Conservation (phyloP, 2,797 vertebrate species). For the Scleropages formosus region DNA sequence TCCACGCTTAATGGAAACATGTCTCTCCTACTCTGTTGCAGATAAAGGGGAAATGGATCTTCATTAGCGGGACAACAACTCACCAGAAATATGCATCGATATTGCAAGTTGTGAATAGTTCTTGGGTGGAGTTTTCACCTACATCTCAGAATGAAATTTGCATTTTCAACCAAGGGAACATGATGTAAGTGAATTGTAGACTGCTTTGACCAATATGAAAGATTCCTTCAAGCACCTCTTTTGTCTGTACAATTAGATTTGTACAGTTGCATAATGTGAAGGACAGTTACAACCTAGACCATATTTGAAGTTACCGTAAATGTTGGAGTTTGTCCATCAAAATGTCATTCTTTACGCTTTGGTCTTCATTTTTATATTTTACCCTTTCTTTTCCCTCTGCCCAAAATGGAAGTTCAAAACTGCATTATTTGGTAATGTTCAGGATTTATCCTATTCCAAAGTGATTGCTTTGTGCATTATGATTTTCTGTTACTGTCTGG, state of each 20-base stretch:
- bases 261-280: background rate
- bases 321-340: too few species aligned
- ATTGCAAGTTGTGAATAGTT: slow-evolving; percentile 20
- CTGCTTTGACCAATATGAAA: background rate
- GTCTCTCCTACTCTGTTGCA: slow-evolving; percentile 2
- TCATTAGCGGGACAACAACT: slow-evolving; percentile 27
- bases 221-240: background rate
- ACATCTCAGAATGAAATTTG: background rate
- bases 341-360: too few species aligned
- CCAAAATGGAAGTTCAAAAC: too few species aligned
- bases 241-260: background rate
- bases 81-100: background rate
- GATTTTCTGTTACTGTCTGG: too few species aligned
- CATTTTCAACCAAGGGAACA: slow-evolving; percentile 18
- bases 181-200: slow-evolving; percentile 29
- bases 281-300: background rate
- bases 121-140: slow-evolving; percentile 29
- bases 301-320: too few species aligned
- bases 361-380: too few species aligned
- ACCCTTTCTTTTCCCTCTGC: too few species aligned
- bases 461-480: too few species aligned
- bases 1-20: too few species aligned
- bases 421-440: too few species aligned
- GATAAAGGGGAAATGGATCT: slow-evolving; percentile 38
- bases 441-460: too few species aligned